Base-by-base conservation (phyloP, 2,888 invertebrate genomes). In the Masnerella sp. region DNA sequence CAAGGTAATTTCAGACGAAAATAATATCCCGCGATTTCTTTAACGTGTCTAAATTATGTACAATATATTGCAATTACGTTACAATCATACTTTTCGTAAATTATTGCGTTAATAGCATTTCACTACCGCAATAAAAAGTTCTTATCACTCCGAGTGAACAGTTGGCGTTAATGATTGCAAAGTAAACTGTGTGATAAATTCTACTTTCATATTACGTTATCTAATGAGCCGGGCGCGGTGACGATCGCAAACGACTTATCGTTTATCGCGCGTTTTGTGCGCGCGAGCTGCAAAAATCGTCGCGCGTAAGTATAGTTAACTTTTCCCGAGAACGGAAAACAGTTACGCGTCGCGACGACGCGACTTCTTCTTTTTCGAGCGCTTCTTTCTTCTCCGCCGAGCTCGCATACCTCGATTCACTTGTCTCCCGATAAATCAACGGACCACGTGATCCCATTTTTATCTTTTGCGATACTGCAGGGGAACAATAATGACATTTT, bases 301-400 rank as follows among this genome's bases (percentile, higher is more conserved):
- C 15, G 34, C 25, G 64, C 34, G 47, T 51, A 62, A 73, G 79
- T 81, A n/a, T n/a, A 82, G 82, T 83, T 82, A 83, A 82, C 81
- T 83, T 80, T 80, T 82, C 81, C 79, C 81, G 81, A 80, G 82
- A 83, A 82, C 80, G 82, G 82, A 79, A 81, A 83, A 83, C 83
- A 83, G 83, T 83, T 83, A 84, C 74, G 78, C 81, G 80, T 75
- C 62, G 65, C 47, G 67, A 59, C 76, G 69, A 70, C 69, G 75
- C 68, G 72, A 74, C 77, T 77, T 75, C 75, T 76, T 70, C 67
- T 71, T 73, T 74, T 74, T 58, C 56, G 18, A 64, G 28, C 42
- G 69, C 47, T 72, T 73, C 49, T 52, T 40, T 51, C 49, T 30
- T 51, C 30, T 12, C 11, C 3, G 5, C 40, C 52, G 32, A 54